phyloP scores from a whole-genome alignment of 1,140 invertebrate species.

The Drosophila quadrilineata region DNA sequence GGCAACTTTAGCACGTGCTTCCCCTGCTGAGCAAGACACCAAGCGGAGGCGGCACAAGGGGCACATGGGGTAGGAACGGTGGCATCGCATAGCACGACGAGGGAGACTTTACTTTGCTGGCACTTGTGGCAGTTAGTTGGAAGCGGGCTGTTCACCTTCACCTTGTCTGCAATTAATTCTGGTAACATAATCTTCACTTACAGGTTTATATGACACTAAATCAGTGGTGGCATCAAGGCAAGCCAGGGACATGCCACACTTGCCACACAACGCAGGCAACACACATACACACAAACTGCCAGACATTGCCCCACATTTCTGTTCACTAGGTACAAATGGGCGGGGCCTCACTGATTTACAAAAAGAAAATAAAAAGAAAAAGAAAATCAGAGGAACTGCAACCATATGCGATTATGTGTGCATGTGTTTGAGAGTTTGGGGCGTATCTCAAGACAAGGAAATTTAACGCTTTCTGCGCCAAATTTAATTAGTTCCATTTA shows the following conservation, averaged over 20 bases:
- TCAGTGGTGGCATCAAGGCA: conserved; percentile 50
- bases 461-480: conserved; percentile 57
- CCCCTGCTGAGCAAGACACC: conserved; percentile 26
- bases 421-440: conserved; percentile 2
- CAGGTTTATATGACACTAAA: conserved; percentile 79
- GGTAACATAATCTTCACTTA: conserved; percentile 79
- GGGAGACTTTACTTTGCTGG: neutral
- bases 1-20: conserved; percentile 67
- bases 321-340: too few relatives aligned
- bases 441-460: conserved; percentile 35
- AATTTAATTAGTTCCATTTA: conserved; percentile 79
- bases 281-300: too few relatives aligned
- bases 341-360: conserved; percentile 23
- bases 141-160: conserved; percentile 56
- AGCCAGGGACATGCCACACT: neutral
- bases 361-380: too few relatives aligned
- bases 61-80: neutral
- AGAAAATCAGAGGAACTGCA: too few relatives aligned
- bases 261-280: too few relatives aligned
- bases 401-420: conserved; percentile 19
- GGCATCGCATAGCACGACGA: too few relatives aligned
- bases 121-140: conserved; percentile 8
- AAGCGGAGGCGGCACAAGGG: conserved; percentile 14
- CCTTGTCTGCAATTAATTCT: conserved; percentile 76
- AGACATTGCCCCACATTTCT: too few relatives aligned